Evolutionary conservation across 2,113 vertebrate genomes (phyloP).

Genomic region (Naja naja): DNA sequence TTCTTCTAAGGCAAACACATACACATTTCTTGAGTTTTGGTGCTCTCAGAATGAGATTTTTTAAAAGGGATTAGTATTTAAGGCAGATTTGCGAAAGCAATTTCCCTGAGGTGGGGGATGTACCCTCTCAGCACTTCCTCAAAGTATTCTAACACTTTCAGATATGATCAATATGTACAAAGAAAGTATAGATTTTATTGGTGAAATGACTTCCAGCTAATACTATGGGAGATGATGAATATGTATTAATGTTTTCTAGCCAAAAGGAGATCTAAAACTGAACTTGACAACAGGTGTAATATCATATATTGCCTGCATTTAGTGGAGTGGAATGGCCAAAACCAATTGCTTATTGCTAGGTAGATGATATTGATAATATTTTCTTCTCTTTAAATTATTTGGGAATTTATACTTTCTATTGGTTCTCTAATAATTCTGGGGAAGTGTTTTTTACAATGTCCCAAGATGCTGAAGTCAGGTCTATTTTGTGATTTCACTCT

Average conservation of each 20-base stretch:
- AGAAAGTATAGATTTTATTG: not conserved
- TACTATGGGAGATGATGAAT: not conserved
- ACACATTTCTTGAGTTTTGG: not conserved
- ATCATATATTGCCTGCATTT: not conserved
- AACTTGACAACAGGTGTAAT: not conserved
- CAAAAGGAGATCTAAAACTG: not conserved
- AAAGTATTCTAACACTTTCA: not conserved
- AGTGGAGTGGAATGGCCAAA: not conserved
- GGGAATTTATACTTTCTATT: not conserved
- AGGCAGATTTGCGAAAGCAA: not conserved
- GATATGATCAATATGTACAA: no score
- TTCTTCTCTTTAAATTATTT: not conserved
- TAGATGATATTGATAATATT: not conserved
- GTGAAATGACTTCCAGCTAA: not conserved
- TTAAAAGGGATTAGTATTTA: not conserved
- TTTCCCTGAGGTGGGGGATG: not conserved
- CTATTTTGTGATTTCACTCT: not conserved
- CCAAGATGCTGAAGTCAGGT: not conserved
- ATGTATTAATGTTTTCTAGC: not conserved
- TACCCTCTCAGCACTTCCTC: not conserved
- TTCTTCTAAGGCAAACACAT: not conserved
- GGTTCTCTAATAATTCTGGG: not conserved
- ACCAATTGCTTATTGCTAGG: not conserved
- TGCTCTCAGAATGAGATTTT: not conserved
- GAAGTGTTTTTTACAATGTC: not conserved